Conservation (phyloP, 1,140 invertebrate genomes). For the Lethrus apterus region DNA sequence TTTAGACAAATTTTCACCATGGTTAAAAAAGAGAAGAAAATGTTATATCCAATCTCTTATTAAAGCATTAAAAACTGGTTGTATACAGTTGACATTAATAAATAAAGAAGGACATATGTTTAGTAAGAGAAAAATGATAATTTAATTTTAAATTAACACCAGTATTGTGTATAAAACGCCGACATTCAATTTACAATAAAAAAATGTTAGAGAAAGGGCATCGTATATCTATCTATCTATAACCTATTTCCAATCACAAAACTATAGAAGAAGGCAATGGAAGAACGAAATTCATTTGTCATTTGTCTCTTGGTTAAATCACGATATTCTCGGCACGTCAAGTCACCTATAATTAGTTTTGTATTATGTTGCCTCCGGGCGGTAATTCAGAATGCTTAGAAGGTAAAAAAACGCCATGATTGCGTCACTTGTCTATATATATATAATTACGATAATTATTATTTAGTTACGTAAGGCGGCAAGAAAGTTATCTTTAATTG, state of each 20-base stretch:
- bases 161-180: no score
- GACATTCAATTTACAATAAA: no score
- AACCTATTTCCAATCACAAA: conserved; percentile 28
- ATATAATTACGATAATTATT: conserved; percentile 31
- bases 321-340: conserved; percentile 25
- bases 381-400: conserved; percentile 21
- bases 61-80: no score
- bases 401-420: conserved; percentile 23
- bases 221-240: no score
- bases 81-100: no score
- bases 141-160: no score
- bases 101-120: no score
- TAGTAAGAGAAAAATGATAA: no score
- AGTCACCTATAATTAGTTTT: conserved; percentile 28
- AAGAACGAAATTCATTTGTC: conserved; percentile 26
- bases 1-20: no score
- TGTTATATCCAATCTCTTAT: conserved; percentile 8
- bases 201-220: no score
- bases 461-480: conserved; percentile 24
- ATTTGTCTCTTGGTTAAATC: conserved; percentile 29
- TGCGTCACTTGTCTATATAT: conserved; percentile 25
- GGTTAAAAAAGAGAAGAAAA: conserved; percentile 9
- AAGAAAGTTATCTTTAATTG: conserved; percentile 10
- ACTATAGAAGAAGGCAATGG: conserved; percentile 21
- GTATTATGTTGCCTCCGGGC: conserved; percentile 25